phyloP scores from a whole-genome alignment of 2,888 invertebrate genomes.

The Muscina levida region DNA sequence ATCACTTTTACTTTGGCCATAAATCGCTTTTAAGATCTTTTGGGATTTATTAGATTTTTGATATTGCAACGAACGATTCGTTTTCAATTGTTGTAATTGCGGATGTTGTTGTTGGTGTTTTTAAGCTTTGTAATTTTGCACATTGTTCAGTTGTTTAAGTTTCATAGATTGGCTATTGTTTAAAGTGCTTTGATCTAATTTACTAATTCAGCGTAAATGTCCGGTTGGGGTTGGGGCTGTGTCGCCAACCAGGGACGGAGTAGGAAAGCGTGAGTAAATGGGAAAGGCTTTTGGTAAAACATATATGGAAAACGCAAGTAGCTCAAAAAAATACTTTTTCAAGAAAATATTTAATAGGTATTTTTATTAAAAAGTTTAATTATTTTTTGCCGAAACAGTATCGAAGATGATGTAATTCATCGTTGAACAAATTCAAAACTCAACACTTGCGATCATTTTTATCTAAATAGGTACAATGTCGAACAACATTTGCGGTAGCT shows the following conservation, averaged over 20 bases:
- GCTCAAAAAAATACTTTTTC: no score
- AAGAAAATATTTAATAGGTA: no score
- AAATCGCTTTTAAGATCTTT: conserved; percentile 61
- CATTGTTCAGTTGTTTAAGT: conserved; percentile 63
- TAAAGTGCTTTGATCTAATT: conserved; percentile 62
- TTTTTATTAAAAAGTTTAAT: no score
- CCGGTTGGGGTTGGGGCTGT: conserved; percentile 15
- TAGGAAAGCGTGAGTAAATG: no score
- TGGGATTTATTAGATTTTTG: conserved; percentile 61
- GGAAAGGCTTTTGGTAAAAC: no score
- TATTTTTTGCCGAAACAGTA: no score
- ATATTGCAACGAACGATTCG: conserved; percentile 35
- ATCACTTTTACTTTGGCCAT: conserved; percentile 52
- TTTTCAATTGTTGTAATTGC: conserved; percentile 23
- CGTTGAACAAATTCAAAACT: no score
- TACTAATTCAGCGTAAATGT: conserved; percentile 46
- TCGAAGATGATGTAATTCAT: no score
- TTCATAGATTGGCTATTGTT: conserved; percentile 60
- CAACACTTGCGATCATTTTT: no score
- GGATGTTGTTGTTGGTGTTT: conserved; percentile 20
- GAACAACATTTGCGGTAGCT: no score
- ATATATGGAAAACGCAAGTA: no score
- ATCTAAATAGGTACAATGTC: no score
- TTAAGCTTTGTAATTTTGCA: conserved; percentile 63
- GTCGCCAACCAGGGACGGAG: neutral